These are phyloP conservation scores for Acanthisitta chloris DNA, from an alignment of 2,113 vertebrate species.

Conservation along the genomic window DNA sequence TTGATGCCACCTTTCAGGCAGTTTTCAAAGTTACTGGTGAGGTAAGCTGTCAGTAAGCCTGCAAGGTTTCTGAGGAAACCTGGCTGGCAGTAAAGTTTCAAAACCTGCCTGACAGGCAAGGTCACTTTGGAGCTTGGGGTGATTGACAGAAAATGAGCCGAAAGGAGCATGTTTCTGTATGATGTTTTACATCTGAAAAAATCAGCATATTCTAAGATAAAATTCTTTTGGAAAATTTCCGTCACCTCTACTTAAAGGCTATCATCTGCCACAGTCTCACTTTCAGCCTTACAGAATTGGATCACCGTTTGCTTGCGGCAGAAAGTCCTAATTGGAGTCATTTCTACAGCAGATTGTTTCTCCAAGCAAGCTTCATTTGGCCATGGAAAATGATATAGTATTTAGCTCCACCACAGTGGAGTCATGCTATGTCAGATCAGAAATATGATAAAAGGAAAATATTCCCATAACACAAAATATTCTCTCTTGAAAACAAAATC, in stretches of 20 bases:
- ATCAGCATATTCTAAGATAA: not conserved
- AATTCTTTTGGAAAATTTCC: not conserved
- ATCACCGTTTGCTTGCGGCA: not conserved
- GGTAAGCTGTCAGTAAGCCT: not conserved
- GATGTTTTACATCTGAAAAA: slow-evolving; percentile 14
- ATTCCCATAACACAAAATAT: not conserved
- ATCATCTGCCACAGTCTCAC: not conserved
- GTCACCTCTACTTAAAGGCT: not conserved
- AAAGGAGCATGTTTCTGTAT: not conserved
- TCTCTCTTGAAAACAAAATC: not conserved
- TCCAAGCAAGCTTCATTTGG: not conserved
- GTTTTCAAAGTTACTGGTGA: not conserved
- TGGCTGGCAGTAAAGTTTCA: not conserved
- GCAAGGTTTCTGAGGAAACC: not conserved
- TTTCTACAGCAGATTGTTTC: slow-evolving; percentile 12
- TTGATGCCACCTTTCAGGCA: not conserved
- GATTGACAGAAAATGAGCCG: slow-evolving; percentile 7
- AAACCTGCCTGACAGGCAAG: slow-evolving; percentile 11
- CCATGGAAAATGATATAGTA: not conserved
- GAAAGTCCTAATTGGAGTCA: not conserved
- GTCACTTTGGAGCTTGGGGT: not conserved
- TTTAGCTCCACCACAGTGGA: not conserved
- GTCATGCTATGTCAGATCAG: not conserved
- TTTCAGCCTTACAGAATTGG: not conserved
- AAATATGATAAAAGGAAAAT: slow-evolving; percentile 8